Percentiles rank a stretch among this genome's conserved stretches.
Evolutionary conservation across 2,888 invertebrate species (phyloP).

Genomic region (Notocelia uddmanniana): DNA sequence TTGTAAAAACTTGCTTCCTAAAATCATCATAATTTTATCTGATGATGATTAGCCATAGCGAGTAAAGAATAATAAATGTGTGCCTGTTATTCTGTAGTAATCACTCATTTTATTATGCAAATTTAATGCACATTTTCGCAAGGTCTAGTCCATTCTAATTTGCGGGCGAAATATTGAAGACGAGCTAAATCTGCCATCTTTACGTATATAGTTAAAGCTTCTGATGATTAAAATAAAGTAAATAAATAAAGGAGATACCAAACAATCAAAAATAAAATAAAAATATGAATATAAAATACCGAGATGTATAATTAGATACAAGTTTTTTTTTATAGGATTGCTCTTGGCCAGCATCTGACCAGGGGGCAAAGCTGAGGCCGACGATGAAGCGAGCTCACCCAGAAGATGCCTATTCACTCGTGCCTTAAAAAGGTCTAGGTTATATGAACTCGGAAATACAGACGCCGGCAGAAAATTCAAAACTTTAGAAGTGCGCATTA

Average conservation of each 20-base stretch:
- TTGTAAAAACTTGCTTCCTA: too few species aligned
- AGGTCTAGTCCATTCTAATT: conserved; percentile 45
- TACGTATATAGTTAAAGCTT: not conserved
- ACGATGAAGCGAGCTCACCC: too few species aligned
- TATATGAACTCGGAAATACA: too few species aligned
- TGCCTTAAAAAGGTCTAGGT: too few species aligned
- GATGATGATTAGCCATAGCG: not conserved
- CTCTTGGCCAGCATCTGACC: too few species aligned
- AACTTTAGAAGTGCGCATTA: too few species aligned
- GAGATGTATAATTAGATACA: not conserved
- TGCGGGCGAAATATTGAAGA: conserved; percentile 26
- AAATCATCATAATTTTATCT: conserved; percentile 1
- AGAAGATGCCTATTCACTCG: too few species aligned
- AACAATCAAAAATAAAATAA: not conserved
- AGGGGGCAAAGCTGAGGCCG: too few species aligned
- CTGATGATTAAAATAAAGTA: not conserved
- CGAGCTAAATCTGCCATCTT: conserved; percentile 24
- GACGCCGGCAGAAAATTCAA: too few species aligned
- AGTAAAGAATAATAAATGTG: conserved; percentile 11
- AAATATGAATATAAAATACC: not conserved
- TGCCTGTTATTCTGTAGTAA: conserved; percentile 26
- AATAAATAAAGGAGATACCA: not conserved
- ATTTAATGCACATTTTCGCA: conserved; percentile 38
- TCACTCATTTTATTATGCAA: conserved; percentile 38
- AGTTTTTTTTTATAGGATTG: too few species aligned